Evolutionary conservation across 2,888 invertebrate genomes (phyloP).

Genomic region (Ophioninae sp.): DNA sequence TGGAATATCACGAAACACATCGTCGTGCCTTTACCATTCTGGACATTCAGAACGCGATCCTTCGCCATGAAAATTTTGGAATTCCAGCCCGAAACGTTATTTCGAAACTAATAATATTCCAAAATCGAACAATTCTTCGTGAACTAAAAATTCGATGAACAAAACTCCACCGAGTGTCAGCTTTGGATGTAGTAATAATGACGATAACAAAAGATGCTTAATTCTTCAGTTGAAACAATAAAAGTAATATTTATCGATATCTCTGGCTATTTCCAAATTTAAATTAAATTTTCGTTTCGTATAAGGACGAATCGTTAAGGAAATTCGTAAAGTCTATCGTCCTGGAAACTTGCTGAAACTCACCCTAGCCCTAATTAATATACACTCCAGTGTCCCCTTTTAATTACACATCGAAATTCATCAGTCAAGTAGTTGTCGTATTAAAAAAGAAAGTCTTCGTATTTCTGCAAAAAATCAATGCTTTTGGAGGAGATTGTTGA

Average conservation of each 20-base stretch:
- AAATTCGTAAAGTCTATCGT: background rate
- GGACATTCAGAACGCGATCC: background rate
- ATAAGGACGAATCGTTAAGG: background rate
- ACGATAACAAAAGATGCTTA: background rate
- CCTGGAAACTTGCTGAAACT: background rate
- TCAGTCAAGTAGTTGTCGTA: background rate
- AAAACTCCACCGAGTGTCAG: background rate
- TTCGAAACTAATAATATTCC: background rate
- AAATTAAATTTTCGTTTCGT: no score
- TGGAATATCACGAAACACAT: conserved; percentile 7
- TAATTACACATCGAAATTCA: background rate
- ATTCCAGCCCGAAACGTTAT: background rate
- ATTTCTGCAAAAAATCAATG: background rate
- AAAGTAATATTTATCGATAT: background rate
- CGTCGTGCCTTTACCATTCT: background rate
- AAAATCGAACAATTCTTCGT: background rate
- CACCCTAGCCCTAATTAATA: background rate
- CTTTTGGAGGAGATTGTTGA: background rate
- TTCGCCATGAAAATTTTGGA: background rate
- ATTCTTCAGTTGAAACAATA: background rate
- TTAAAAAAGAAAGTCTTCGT: background rate
- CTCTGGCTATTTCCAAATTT: background rate
- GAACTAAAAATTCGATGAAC: no score
- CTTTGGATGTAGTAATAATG: background rate
- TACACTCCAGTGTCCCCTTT: background rate